A percentile compares a stretch with the other conserved stretches of the same genome.
These are phyloP conservation scores for Nasonovia ribisnigri DNA, from an alignment of 2,888 invertebrate species.

Conservation along the genomic window DNA sequence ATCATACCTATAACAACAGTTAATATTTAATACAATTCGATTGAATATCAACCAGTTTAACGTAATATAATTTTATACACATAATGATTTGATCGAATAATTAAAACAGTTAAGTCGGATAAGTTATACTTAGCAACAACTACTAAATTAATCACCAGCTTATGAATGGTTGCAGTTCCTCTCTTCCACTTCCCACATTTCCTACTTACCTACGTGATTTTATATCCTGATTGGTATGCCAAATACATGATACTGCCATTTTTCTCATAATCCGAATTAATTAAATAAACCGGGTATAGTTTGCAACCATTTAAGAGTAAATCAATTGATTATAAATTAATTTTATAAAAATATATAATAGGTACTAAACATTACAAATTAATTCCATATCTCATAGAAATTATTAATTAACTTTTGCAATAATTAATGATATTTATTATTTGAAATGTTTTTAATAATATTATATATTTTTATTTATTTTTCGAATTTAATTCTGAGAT, in stretches of 20 bases:
- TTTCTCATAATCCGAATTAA: slow-evolving; percentile 26
- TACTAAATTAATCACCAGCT: neutral
- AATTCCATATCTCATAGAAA: neutral
- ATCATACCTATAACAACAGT: neutral
- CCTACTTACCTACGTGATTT: slow-evolving; percentile 8
- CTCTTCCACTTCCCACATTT: slow-evolving; percentile 42
- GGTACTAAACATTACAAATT: neutral
- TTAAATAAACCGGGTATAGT: slow-evolving; percentile 27
- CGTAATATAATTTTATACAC: neutral
- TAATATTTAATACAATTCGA: neutral
- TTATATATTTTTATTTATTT: neutral
- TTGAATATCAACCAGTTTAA: neutral
- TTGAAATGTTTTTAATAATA: neutral
- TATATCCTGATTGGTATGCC: slow-evolving; percentile 20
- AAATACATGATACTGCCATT: slow-evolving; percentile 8
- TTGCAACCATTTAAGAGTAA: neutral
- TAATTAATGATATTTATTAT: neutral
- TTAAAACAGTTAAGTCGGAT: neutral
- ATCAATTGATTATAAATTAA: neutral
- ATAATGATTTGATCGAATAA: neutral
- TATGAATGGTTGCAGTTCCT: neutral
- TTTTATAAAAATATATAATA: neutral
- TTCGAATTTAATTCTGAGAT: neutral
- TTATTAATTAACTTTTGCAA: neutral
- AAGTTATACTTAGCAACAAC: neutral